Evolutionary conservation across 2,888 invertebrate species (phyloP), one percentile per base, ranked within the genome.

Genomic region (Clistopyga incitator): DNA sequence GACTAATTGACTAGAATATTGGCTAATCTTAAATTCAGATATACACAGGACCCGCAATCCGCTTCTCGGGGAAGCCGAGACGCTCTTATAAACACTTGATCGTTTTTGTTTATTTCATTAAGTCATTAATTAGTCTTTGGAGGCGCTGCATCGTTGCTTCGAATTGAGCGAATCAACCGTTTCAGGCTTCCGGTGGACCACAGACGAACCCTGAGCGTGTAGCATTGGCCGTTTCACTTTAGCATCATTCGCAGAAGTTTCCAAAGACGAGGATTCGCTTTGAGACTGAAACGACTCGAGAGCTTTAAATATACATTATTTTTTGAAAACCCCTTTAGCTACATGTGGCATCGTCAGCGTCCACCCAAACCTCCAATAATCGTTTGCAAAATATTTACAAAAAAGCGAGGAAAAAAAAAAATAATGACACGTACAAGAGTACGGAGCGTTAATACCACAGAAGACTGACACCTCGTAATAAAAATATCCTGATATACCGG

Each of bases 111-210:
- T 3, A 6, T 25, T 70, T 61, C 77, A 74, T 81, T 81, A 59
- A 64, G 86, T 88, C 82, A 88, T 88, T 88, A 88, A 87, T 91
- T 90, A 92, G 87, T 93, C 92, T 93, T 93, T 93, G 93, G 93
- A 93, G 92, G 92, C 89, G 93, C 92, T 92, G 93, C 90, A 92
- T 92, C 86, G 91, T 91, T 89, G 91, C 85, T 80, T 82, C 84
- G 29, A 38, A 4, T 81, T 83, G 77, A 85, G 84, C 80, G 88
- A 89, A 90, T 85, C 90, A 90, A 92, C 90, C 87, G 89, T 90
- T 89, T 91, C 90, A 92, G 91, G 92, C 92, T 92, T 90, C 89
- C 90, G 89, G 89, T 86, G 88, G 88, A 89, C 86, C 74, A 85
- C 85, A 84, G 76, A 75, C 45, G 45, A 72, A 71, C 68, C 34